Conservation (phyloP, 2,113 vertebrate genomes). For the cattle (Bos taurus) region ARS-UCD2.0 NC_037338.1:10561501-10562000, state of each 20-base stretch:
- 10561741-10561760: conserved; percentile 88
- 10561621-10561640: conserved; percentile 81
- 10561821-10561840: conserved; percentile 95
- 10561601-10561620: conserved; percentile 85
- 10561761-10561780: conserved; percentile 86
- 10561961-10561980: conserved; percentile 99
- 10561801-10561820: conserved; percentile 80
- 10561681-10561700: conserved; percentile 97
- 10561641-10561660: conserved; percentile 77
- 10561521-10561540: conserved; percentile 69
- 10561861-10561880: conserved; percentile 92
- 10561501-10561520: conserved; percentile 61
- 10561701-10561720: conserved; percentile 96
- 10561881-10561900: conserved; percentile 90
- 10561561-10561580: conserved; percentile 75
- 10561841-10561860: conserved; percentile 91
- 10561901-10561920: conserved; percentile 96
- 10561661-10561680: conserved; percentile 86
- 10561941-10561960: conserved; percentile 95
- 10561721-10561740: conserved; percentile 94
- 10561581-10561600: conserved; percentile 77
- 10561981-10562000: conserved; percentile 97
- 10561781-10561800: conserved; percentile 84
- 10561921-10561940: conserved; percentile 98
- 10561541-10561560: conserved; percentile 74